Conservation (phyloP, 2,888 invertebrate species). For the Thysanoteuthis rhombus region DNA sequence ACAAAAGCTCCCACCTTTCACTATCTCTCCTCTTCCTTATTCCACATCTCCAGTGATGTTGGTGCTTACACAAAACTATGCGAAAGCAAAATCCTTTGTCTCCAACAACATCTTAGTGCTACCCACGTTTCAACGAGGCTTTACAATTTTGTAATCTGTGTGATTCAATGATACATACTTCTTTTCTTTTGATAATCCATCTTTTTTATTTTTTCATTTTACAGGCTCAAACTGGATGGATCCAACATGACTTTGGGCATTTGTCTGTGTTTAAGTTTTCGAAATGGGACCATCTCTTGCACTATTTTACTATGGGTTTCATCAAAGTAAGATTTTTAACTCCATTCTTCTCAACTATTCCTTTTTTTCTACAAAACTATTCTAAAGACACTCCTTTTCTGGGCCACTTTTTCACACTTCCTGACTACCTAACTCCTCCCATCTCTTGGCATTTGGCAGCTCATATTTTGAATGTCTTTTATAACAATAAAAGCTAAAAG, state of each 20-base stretch:
- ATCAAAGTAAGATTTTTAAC: conserved; percentile 55
- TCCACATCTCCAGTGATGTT: no score
- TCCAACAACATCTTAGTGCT: no score
- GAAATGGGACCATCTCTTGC: conserved; percentile 58
- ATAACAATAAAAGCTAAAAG: no score
- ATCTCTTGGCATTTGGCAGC: not conserved
- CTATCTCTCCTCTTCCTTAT: no score
- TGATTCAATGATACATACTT: not conserved
- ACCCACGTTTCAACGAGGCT: no score
- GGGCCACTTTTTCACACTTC: not conserved
- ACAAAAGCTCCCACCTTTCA: no score
- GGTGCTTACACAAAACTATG: no score
- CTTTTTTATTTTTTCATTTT: no score
- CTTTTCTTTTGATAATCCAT: not conserved
- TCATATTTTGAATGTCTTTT: no score
- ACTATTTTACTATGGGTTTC: conserved; percentile 62
- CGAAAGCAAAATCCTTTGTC: no score
- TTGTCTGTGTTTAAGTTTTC: conserved; percentile 63
- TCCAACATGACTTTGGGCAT: conserved; percentile 68
- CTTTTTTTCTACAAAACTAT: not conserved
- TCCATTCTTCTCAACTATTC: not conserved
- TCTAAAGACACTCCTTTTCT: not conserved
- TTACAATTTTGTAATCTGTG: not conserved
- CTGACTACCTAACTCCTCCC: not conserved
- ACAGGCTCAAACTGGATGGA: conserved; percentile 66